Percentiles rank a stretch among this genome's conserved stretches.
Conservation (phyloP, 2,888 invertebrate genomes). For the Eupsilia transversa region DNA sequence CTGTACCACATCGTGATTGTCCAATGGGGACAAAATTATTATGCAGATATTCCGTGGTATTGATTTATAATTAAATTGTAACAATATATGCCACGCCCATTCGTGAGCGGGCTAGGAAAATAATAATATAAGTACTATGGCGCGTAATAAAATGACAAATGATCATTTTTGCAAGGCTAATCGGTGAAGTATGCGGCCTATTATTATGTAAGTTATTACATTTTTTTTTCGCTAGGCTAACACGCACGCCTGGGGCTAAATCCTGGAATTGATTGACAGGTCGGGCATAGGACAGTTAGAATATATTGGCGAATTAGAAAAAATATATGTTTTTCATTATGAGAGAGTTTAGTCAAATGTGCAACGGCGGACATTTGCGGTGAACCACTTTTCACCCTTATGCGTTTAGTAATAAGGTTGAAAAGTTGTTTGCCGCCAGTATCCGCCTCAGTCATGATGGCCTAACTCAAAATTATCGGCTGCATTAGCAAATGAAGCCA, state of each 20-base stretch:
- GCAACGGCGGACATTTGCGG: too few species aligned
- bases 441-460: too few species aligned
- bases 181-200: slow-evolving; percentile 15
- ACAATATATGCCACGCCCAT: slow-evolving; percentile 59
- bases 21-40: slow-evolving; percentile 52
- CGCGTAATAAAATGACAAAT: slow-evolving; percentile 59
- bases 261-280: slow-evolving; percentile 36
- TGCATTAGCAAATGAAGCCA: too few species aligned
- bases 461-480: too few species aligned
- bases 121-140: slow-evolving; percentile 20
- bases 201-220: background rate
- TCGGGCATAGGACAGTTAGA: background rate
- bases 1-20: slow-evolving; percentile 53
- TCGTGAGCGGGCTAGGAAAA: slow-evolving; percentile 47
- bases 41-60: slow-evolving; percentile 50
- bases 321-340: too few species aligned
- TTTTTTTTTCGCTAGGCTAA: background rate
- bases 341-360: too few species aligned
- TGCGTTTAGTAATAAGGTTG: too few species aligned
- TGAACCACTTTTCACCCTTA: too few species aligned
- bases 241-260: background rate
- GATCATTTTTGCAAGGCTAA: slow-evolving; percentile 47
- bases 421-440: too few species aligned
- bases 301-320: background rate
- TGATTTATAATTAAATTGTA: slow-evolving; percentile 57